Evolutionary conservation across 1,140 invertebrate species (phyloP), one percentile per base, ranked within the genome.

Genomic region (Chlorops oryzae): DNA sequence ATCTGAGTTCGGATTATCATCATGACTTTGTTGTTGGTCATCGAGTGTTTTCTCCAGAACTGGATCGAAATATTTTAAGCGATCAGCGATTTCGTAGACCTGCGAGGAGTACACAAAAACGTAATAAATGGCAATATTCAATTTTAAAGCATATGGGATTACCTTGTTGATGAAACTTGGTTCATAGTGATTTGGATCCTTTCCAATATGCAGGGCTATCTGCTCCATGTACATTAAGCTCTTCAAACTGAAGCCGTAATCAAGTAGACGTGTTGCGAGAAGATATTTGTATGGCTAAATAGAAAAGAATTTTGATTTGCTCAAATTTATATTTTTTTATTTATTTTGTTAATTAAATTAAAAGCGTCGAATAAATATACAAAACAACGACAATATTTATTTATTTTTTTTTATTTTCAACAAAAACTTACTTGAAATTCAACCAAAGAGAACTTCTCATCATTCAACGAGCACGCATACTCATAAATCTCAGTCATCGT

Each of bases 401-500:
- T n/a, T n/a, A n/a, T n/a, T n/a, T n/a, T n/a, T n/a, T n/a, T n/a
- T n/a, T n/a, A n/a, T n/a, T n/a, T n/a, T n/a, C n/a, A n/a, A n/a
- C n/a, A n/a, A 59, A 60, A 86, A 82, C 75, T 84, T 45, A 57
- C 56, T 50, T 58, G 84, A 58, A 89, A 80, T 58, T 88, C 81
- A 9, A 80, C 73, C 25, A 92, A 76, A 49, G 79, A 77, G 61
- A 86, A 90, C 32, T 80, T 75, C n/a, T 83, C 79, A 60, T 88
- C 85, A 53, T 83, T 85, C 24, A 96, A 78, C 54, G 85, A 84
- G 39, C 86, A 81, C 1, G 91, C 92, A 73, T 92, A 97, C 73
- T 96, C 93, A 70, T 93, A 96, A 44, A 96, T 87, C 74, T 96
- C 91, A 0, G 92, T 96, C 65, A 92, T 85, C 75, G 95, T 90